Evolutionary conservation across 2,888 invertebrate species (phyloP).

Genomic region (Eilema depressum): DNA sequence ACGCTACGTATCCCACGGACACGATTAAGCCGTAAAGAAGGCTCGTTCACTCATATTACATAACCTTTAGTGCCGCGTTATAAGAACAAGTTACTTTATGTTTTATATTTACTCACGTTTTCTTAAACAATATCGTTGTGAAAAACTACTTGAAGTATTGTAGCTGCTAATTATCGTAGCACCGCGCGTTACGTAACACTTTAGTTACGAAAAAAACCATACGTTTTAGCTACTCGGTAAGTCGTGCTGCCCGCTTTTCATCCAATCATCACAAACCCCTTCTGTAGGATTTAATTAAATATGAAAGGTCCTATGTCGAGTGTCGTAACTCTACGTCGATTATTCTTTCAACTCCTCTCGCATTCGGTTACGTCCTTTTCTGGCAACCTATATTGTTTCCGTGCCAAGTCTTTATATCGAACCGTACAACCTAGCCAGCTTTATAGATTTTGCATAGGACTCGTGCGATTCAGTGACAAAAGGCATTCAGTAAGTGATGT

Average conservation of each 20-base stretch:
- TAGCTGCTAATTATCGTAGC: constrained; percentile 40
- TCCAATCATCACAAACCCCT: constrained; percentile 59
- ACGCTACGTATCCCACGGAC: constrained; percentile 33
- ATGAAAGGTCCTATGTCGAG: constrained; percentile 66
- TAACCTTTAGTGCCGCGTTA: constrained; percentile 52
- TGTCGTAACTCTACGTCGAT: constrained; percentile 66
- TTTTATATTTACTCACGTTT: constrained; percentile 37
- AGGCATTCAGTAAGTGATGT: constrained; percentile 40
- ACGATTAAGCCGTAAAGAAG: constrained; percentile 46
- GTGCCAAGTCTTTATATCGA: constrained; percentile 80
- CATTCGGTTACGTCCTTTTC: constrained; percentile 75
- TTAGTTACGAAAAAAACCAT: constrained; percentile 14
- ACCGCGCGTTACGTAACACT: constrained; percentile 39
- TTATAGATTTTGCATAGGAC: constrained; percentile 67
- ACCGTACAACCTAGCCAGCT: constrained; percentile 72
- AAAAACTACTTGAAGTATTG: constrained; percentile 33
- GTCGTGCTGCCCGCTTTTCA: constrained; percentile 51
- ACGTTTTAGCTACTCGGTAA: constrained; percentile 17
- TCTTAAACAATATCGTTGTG: constrained; percentile 34
- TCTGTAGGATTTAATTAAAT: constrained; percentile 69
- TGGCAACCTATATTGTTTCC: constrained; percentile 78
- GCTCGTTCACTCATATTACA: constrained; percentile 52
- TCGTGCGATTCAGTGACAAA: constrained; percentile 48
- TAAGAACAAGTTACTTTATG: constrained; percentile 42
- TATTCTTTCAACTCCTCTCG: constrained; percentile 70